Base-by-base conservation (phyloP, 2,797 vertebrate genomes). In the Podarcis siculus region DNA sequence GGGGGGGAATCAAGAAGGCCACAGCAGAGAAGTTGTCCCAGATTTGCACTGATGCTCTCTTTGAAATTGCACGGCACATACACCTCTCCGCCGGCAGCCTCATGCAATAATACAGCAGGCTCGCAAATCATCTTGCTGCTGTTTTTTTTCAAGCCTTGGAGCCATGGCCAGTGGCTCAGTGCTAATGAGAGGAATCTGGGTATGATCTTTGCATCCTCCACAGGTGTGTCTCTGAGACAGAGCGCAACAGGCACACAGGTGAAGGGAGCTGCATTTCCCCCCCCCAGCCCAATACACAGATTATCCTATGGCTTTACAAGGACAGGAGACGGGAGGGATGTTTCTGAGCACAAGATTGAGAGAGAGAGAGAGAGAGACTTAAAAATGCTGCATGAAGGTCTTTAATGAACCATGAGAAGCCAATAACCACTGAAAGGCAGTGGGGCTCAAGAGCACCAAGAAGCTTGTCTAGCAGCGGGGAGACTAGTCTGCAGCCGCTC, bases 371-470 rank as follows among this genome's bases (percentile, higher is more conserved):
- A 55, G 49, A 55, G 49, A 75, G 66, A 75, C 83, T 85, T 90
- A 58, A 79, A 90, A 89, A 89, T 87, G 83, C 92, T 92, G 77
- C 83, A 77, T 85, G 85, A 88, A 88, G 42, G 78, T 55, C 85
- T 19, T 0, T 90, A 89, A 86, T 88, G 90, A 90, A 91, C 93
- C 35, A 66, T 45, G n/a, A 32, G 2, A 73, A 77, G 83, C 90
- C 87, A 92, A 86, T 75, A 87, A 90, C 85, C 87, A 89, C 86
- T 80, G 91, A 92, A 87, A 91, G 85, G 17, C 88, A 89, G 76
- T 79, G 79, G 49, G 93, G 89, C 89, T 95, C 77, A 8, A 83
- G 87, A 85, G 90, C 88, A 90, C 94, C 88, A 72, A 94, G 90
- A 85, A 79, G 72, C 86, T 79, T 83, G 82, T 89, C 75, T 79